Conservation (phyloP, 2,888 invertebrate species). For the Heteromurus nitidus region DNA sequence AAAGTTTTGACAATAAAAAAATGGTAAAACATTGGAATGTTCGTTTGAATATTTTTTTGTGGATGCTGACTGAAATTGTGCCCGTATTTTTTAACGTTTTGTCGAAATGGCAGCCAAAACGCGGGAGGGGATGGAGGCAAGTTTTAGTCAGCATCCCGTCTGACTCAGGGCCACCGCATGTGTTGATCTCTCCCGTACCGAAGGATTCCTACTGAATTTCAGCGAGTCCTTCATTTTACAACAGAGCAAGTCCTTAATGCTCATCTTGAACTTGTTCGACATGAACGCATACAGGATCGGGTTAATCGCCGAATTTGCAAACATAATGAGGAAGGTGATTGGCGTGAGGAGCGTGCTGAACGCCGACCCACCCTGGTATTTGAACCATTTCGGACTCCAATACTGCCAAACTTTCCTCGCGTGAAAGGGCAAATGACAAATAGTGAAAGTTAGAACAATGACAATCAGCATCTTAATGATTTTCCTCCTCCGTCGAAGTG, state of each 20-base stretch:
- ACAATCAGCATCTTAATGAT: conserved; percentile 93
- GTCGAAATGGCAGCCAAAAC: neutral
- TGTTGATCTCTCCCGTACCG: conserved; percentile 67
- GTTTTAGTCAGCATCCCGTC: conserved; percentile 54
- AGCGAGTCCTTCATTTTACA: conserved; percentile 76
- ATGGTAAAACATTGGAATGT: too few species aligned
- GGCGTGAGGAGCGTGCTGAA: conserved; percentile 88
- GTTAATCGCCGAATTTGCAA: conserved; percentile 93
- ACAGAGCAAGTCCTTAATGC: conserved; percentile 87
- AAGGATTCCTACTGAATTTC: conserved; percentile 62
- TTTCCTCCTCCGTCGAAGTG: conserved; percentile 86
- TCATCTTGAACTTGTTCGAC: conserved; percentile 87
- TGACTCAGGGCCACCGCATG: conserved; percentile 66
- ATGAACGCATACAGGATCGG: conserved; percentile 93
- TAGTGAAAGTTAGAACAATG: conserved; percentile 90
- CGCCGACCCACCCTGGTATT: conserved; percentile 83
- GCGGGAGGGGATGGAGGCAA: neutral
- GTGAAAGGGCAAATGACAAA: conserved; percentile 93
- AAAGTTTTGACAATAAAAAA: too few species aligned
- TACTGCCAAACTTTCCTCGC: conserved; percentile 91
- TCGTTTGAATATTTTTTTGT: too few species aligned
- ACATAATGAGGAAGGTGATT: conserved; percentile 89
- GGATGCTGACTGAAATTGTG: too few species aligned
- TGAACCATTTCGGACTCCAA: conserved; percentile 79
- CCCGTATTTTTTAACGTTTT: neutral